Evolutionary conservation across 2,797 vertebrate genomes (phyloP).

Genomic region (Gadopsis marmoratus): DNA sequence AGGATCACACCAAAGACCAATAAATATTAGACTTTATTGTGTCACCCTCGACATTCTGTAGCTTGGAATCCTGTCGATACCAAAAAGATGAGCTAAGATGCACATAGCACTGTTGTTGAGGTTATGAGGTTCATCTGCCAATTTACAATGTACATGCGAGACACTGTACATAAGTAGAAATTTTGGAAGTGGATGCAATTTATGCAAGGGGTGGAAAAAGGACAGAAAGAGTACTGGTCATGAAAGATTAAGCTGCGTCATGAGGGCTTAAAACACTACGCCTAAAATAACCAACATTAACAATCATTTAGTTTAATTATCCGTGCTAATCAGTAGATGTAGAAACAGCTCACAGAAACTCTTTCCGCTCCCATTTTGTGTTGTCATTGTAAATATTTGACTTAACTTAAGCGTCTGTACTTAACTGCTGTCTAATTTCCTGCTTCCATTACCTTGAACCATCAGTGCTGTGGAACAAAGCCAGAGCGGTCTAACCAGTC

Average conservation of each 20-base stretch:
- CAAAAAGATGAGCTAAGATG: background rate
- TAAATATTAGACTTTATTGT: background rate
- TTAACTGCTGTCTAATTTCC: slow-evolving; percentile 70
- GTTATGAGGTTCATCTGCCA: background rate
- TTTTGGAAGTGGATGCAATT: background rate
- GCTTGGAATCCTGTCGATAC: background rate
- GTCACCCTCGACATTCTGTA: background rate
- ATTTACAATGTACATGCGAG: background rate
- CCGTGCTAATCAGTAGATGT: slow-evolving; percentile 44
- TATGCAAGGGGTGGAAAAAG: background rate
- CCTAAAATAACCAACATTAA: slow-evolving; percentile 50
- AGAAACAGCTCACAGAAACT: slow-evolving; percentile 39
- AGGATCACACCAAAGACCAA: background rate
- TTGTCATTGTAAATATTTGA: slow-evolving; percentile 71
- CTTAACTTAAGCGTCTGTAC: slow-evolving; percentile 48
- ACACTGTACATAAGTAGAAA: background rate
- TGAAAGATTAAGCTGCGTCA: background rate
- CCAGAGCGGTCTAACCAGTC: slow-evolving; percentile 21
- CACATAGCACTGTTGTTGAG: background rate
- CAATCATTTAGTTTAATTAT: slow-evolving; percentile 58
- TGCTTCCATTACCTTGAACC: slow-evolving; percentile 47
- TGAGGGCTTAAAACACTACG: background rate
- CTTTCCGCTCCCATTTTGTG: slow-evolving; percentile 40
- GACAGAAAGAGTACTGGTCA: background rate
- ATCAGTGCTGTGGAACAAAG: slow-evolving; percentile 37